These are phyloP conservation scores for Macroramphosus scolopax DNA, from an alignment of 2,797 vertebrate genomes.

Conservation along the genomic window DNA sequence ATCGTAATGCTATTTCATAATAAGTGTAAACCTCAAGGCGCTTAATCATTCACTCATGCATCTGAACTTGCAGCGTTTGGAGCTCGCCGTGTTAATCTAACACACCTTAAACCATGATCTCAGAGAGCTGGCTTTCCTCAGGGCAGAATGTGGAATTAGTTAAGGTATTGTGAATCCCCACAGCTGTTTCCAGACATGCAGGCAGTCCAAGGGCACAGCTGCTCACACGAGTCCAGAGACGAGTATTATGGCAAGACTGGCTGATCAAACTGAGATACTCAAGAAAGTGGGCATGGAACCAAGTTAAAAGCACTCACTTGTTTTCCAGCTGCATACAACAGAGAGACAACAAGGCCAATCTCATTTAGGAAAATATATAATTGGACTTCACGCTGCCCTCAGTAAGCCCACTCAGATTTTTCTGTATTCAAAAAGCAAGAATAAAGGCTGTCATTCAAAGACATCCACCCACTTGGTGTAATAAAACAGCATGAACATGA, in stretches of 20 bases:
- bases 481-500: slow-evolving; percentile 28
- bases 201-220: slow-evolving; percentile 73
- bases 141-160: slow-evolving; percentile 72
- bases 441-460: slow-evolving; percentile 60
- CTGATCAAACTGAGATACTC: slow-evolving; percentile 23
- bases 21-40: too few species aligned
- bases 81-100: slow-evolving; percentile 61
- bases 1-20: too few species aligned
- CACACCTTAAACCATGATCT: slow-evolving; percentile 75
- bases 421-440: slow-evolving; percentile 17
- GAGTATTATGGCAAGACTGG: slow-evolving; percentile 40
- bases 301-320: too few species aligned
- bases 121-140: slow-evolving; percentile 64
- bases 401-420: slow-evolving; percentile 38
- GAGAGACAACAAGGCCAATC: slow-evolving; percentile 41
- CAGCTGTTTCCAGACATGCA: slow-evolving; percentile 71
- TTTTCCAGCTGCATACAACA: too few species aligned
- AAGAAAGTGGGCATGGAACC: slow-evolving; percentile 28
- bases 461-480: slow-evolving; percentile 40
- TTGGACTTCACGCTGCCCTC: slow-evolving; percentile 23
- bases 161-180: slow-evolving; percentile 74
- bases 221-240: slow-evolving; percentile 57
- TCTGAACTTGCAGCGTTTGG: slow-evolving; percentile 8
- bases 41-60: not conserved
- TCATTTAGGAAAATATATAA: slow-evolving; percentile 33